A percentile compares a stretch with the other conserved stretches of the same genome.
phyloP scores from a whole-genome alignment of 2,888 invertebrate species.

The Eustalomyia histrio region DNA sequence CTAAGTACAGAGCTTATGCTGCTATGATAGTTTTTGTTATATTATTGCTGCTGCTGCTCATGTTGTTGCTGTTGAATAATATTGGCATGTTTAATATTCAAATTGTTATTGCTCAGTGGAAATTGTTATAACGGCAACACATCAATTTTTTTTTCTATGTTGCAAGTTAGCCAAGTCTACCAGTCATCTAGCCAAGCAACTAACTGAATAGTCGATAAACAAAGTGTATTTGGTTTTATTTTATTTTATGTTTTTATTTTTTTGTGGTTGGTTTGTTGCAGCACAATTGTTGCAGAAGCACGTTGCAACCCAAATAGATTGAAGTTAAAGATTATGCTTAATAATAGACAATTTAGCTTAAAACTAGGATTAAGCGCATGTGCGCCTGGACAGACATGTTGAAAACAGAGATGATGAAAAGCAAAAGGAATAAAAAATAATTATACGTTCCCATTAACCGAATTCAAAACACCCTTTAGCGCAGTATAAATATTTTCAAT shows the following conservation, averaged over 20 bases:
- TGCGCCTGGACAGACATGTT: constrained; percentile 59
- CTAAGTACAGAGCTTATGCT: constrained; percentile 25
- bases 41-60: background rate
- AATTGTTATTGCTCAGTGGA: constrained; percentile 65
- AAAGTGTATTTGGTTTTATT: background rate
- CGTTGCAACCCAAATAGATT: constrained; percentile 65
- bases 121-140: constrained; percentile 66
- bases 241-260: no score
- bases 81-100: constrained; percentile 66
- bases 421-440: background rate
- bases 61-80: constrained; percentile 44
- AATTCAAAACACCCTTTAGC: no score
- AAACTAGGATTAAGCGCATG: constrained; percentile 65
- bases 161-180: constrained; percentile 45
- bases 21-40: constrained; percentile 2
- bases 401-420: constrained; percentile 9
- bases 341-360: constrained; percentile 66
- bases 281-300: constrained; percentile 57
- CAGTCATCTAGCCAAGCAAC: constrained; percentile 11
- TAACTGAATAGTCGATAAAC: background rate
- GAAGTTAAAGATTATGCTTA: constrained; percentile 65
- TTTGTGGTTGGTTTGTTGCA: no score
- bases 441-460: background rate
- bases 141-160: constrained; percentile 40
- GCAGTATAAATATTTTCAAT: no score